These are phyloP conservation scores for Exocentrus adspersus DNA, from an alignment of 2,888 invertebrate genomes.

Conservation along the genomic window DNA sequence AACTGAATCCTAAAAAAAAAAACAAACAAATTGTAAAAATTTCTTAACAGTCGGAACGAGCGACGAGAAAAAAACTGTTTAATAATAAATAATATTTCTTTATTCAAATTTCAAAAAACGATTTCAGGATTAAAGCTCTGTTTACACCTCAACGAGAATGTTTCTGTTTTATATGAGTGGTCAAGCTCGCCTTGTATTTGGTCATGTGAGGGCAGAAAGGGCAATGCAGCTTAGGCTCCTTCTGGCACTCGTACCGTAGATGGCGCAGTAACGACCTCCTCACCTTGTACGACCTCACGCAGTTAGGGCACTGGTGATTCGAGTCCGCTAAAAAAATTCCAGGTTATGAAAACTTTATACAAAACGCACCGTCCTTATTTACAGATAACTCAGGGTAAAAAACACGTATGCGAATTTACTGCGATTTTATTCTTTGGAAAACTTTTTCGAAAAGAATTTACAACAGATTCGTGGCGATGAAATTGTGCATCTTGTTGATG, in stretches of 20 bases:
- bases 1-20: background rate
- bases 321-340: conserved; percentile 21
- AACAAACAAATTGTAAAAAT: no score
- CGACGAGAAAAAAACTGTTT: no score
- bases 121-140: no score
- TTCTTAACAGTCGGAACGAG: no score
- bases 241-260: conserved; percentile 38
- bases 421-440: no score
- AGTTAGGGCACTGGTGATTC: conserved; percentile 26
- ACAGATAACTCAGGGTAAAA: no score
- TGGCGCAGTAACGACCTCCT: conserved; percentile 34
- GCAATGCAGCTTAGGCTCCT: conserved; percentile 30
- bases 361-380: no score
- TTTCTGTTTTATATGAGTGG: conserved; percentile 25
- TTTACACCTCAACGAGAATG: background rate
- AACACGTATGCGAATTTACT: no score
- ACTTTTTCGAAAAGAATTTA: background rate
- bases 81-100: no score
- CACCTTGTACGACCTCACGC: conserved; percentile 30
- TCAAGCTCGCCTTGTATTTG: conserved; percentile 26
- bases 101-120: no score
- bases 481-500: background rate
- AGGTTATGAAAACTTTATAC: no score
- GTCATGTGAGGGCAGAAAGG: conserved; percentile 29
- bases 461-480: background rate